Evolutionary conservation across 2,888 invertebrate genomes (phyloP).

Genomic region (Conchocele bisecta): DNA sequence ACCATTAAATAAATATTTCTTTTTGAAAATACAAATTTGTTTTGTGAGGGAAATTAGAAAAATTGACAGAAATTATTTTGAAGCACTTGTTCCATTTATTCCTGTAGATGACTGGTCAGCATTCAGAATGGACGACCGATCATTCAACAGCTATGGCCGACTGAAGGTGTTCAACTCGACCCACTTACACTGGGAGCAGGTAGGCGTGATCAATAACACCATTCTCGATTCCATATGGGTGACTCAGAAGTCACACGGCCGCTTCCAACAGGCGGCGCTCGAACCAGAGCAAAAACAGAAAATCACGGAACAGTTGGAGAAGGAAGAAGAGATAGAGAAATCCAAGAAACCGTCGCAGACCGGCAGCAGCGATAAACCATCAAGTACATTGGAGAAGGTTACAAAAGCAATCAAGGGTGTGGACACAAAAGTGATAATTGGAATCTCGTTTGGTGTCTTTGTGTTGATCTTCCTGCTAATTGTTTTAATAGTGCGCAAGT

Average conservation of each 20-base stretch:
- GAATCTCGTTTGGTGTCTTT: slow-evolving; percentile 53
- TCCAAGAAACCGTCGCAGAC: slow-evolving; percentile 39
- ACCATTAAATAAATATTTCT: no score
- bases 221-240: slow-evolving; percentile 70
- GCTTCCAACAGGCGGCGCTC: slow-evolving; percentile 54
- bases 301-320: slow-evolving; percentile 48
- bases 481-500: slow-evolving; percentile 48
- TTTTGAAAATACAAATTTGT: neutral
- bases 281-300: slow-evolving; percentile 50
- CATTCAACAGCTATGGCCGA: slow-evolving; percentile 66
- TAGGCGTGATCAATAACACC: slow-evolving; percentile 38
- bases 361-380: slow-evolving; percentile 1
- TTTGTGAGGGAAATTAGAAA: no score
- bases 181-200: slow-evolving; percentile 69
- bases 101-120: slow-evolving; percentile 69
- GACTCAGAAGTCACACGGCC: slow-evolving; percentile 67
- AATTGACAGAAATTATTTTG: neutral
- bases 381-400: slow-evolving; percentile 42
- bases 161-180: slow-evolving; percentile 66
- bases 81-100: neutral
- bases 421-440: slow-evolving; percentile 53
- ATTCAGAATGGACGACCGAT: slow-evolving; percentile 55
- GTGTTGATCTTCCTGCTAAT: slow-evolving; percentile 49
- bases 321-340: slow-evolving; percentile 36
- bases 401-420: slow-evolving; percentile 49